phyloP scores from a whole-genome alignment of 2,888 invertebrate genomes.

The Tromatobia lineatoria region DNA sequence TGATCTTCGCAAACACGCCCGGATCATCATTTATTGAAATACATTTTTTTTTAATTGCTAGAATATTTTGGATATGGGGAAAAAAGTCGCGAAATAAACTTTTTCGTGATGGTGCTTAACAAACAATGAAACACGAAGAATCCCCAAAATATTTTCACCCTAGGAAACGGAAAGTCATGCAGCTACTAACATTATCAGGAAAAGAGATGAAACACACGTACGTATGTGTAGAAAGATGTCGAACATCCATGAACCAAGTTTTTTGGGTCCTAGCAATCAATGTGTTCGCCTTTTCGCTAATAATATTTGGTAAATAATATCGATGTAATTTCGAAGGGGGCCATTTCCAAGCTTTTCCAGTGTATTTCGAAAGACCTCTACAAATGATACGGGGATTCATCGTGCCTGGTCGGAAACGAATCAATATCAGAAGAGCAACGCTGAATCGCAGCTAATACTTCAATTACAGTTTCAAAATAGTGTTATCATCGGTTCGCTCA shows the following conservation, averaged over 20 bases:
- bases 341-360: not conserved
- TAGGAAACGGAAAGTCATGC: conserved; percentile 5
- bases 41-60: too few relatives aligned
- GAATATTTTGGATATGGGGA: too few relatives aligned
- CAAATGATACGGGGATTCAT: conserved; percentile 33
- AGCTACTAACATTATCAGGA: conserved; percentile 23
- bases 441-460: not conserved
- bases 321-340: conserved; percentile 1
- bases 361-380: conserved; percentile 24
- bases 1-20: too few relatives aligned
- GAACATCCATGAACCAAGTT: conserved; percentile 20
- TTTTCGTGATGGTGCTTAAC: too few relatives aligned
- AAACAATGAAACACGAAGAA: not conserved
- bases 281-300: conserved; percentile 6
- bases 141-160: not conserved
- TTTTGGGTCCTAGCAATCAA: not conserved
- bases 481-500: too few relatives aligned
- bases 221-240: conserved; percentile 43
- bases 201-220: conserved; percentile 49
- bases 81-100: too few relatives aligned
- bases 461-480: too few relatives aligned
- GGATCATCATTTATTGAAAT: too few relatives aligned
- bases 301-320: conserved; percentile 1
- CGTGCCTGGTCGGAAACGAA: not conserved
- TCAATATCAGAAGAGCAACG: not conserved